phyloP scores from a whole-genome alignment of 2,888 invertebrate species.

The Anodontia alba region DNA sequence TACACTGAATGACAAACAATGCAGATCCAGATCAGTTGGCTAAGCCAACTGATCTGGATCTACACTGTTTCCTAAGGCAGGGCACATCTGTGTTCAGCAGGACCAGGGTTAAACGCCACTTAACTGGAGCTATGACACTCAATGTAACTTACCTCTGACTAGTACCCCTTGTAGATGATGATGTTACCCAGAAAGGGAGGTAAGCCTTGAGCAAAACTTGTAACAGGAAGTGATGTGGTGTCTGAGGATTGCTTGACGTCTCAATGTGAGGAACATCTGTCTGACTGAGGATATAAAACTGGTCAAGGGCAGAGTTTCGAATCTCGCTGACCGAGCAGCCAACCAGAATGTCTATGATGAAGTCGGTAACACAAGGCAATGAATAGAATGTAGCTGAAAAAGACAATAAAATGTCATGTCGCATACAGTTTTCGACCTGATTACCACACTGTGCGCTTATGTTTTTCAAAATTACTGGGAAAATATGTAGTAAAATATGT shows the following conservation, averaged over 20 bases:
- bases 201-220: constrained; percentile 85
- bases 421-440: too few relatives aligned
- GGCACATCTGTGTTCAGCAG: too few relatives aligned
- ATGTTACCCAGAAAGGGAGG: constrained; percentile 86
- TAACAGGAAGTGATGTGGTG: constrained; percentile 82
- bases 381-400: constrained; percentile 84
- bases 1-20: too few relatives aligned
- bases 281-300: constrained; percentile 84
- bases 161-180: constrained; percentile 84
- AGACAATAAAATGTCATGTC: constrained; percentile 35
- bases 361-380: constrained; percentile 85
- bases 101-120: too few relatives aligned
- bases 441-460: too few relatives aligned
- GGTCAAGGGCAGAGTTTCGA: constrained; percentile 84
- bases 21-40: too few relatives aligned
- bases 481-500: too few relatives aligned
- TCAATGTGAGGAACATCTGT: constrained; percentile 64
- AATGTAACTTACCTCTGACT: constrained; percentile 84
- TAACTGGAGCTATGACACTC: too few relatives aligned
- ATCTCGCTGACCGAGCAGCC: constrained; percentile 84
- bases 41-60: too few relatives aligned
- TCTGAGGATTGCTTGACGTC: constrained; percentile 70
- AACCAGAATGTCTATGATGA: constrained; percentile 86
- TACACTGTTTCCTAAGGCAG: too few relatives aligned
- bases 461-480: too few relatives aligned